Evolutionary conservation across 2,113 vertebrate genomes (phyloP).

Genomic region (Apaloderma vittatum): DNA sequence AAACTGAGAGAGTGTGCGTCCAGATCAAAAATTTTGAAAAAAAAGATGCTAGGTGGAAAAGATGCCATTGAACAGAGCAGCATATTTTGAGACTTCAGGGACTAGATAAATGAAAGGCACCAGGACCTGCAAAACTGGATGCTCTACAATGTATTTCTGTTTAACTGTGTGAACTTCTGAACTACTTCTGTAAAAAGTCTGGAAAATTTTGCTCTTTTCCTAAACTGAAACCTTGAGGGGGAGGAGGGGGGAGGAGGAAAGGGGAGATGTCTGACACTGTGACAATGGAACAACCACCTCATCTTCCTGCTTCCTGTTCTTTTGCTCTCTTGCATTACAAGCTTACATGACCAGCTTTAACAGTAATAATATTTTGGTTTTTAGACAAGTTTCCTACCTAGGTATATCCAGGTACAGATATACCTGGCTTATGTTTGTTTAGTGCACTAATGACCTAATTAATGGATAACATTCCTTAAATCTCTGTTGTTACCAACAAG

Average conservation of each 20-base stretch:
- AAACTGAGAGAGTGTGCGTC: background rate
- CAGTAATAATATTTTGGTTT: background rate
- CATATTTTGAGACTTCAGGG: background rate
- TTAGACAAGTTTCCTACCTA: background rate
- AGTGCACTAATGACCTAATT: background rate
- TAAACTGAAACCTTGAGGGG: background rate
- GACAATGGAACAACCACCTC: accelerated
- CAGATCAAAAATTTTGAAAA: background rate
- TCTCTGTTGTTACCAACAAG: accelerated
- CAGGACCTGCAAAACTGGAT: background rate
- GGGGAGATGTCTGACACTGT: accelerated
- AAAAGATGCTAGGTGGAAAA: background rate
- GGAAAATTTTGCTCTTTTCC: background rate
- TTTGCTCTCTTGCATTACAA: background rate
- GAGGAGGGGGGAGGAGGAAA: too few species aligned
- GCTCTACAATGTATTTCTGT: background rate
- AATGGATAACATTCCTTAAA: background rate
- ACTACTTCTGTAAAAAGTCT: background rate
- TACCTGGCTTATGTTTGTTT: background rate
- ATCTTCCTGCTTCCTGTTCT: background rate
- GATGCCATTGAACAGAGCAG: background rate
- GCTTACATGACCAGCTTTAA: background rate
- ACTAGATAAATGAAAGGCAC: background rate
- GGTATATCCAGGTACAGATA: background rate
- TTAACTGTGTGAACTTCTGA: background rate